These are phyloP conservation scores for Leptobrachium leishanense DNA, from an alignment of 2,113 vertebrate species.

Conservation along the genomic window DNA sequence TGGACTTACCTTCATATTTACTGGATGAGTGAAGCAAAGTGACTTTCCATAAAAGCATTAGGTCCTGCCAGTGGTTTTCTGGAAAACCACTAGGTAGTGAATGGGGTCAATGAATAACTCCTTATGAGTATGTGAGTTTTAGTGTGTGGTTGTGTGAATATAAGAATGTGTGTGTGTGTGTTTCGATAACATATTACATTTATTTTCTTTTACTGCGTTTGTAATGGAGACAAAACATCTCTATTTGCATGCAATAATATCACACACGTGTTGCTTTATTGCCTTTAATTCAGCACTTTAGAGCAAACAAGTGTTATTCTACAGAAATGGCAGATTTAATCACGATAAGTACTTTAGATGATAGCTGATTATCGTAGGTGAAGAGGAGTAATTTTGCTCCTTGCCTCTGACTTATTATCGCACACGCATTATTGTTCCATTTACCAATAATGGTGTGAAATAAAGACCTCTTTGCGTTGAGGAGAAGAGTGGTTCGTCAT, in stretches of 20 bases:
- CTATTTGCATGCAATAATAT: not conserved
- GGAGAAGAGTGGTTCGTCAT: conserved; percentile 22
- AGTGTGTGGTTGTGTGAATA: too few relatives aligned
- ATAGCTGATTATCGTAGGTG: conserved; percentile 11
- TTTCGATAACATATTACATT: too few relatives aligned
- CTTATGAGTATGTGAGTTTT: too few relatives aligned
- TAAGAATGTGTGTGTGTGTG: too few relatives aligned
- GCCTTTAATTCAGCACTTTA: not conserved
- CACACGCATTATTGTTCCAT: conserved; percentile 12
- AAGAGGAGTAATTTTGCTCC: conserved; percentile 11
- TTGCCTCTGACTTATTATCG: conserved; percentile 15
- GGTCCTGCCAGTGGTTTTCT: too few relatives aligned
- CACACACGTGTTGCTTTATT: not conserved
- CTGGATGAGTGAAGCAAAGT: too few relatives aligned
- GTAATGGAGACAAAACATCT: too few relatives aligned
- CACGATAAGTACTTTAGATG: conserved; percentile 11
- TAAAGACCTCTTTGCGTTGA: conserved; percentile 6
- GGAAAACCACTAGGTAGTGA: too few relatives aligned
- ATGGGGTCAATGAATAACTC: too few relatives aligned
- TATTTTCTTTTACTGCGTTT: too few relatives aligned
- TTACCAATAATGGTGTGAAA: conserved; percentile 21
- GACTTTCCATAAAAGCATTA: too few relatives aligned
- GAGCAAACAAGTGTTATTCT: not conserved
- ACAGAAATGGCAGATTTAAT: conserved; percentile 12
- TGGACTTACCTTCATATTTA: too few relatives aligned